Evolutionary conservation across 2,113 vertebrate species (phyloP).

Genomic region (Catharus fuscescens): DNA sequence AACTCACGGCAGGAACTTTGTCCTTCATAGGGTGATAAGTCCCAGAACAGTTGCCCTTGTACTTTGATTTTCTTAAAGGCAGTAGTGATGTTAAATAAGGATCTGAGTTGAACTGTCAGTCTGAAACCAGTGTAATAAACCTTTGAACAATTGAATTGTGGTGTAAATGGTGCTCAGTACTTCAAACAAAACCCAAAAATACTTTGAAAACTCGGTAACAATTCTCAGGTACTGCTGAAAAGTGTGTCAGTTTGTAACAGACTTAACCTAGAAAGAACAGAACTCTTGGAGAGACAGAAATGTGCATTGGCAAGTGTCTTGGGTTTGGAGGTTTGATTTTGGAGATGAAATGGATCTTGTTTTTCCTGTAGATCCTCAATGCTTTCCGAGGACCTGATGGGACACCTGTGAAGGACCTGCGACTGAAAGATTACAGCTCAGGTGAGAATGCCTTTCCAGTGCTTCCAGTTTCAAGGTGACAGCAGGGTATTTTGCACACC

Average conservation of each 20-base stretch:
- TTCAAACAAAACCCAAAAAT: neutral
- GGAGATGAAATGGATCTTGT: neutral
- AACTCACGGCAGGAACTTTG: neutral
- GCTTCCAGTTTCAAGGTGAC: neutral
- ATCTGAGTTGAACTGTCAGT: neutral
- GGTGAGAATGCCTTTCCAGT: slow-evolving; percentile 68
- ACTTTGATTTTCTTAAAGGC: neutral
- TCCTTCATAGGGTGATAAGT: neutral
- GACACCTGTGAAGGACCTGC: slow-evolving; percentile 74
- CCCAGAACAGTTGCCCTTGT: neutral
- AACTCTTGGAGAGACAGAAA: neutral
- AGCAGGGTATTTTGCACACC: neutral
- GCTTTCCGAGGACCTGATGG: slow-evolving; percentile 76
- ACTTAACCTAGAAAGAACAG: neutral
- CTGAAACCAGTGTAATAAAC: neutral
- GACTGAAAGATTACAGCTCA: slow-evolving; percentile 79
- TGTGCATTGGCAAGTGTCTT: neutral
- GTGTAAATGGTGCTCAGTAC: neutral
- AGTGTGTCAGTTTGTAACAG: neutral
- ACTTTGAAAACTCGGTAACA: neutral
- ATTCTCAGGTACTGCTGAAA: neutral
- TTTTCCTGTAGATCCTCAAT: slow-evolving; percentile 73
- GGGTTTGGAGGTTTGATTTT: neutral
- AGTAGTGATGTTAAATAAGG: neutral
- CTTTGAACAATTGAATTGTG: neutral